These are phyloP conservation scores for Oxyruncus cristatus DNA, from an alignment of 2,113 vertebrate genomes.

Conservation along the genomic window DNA sequence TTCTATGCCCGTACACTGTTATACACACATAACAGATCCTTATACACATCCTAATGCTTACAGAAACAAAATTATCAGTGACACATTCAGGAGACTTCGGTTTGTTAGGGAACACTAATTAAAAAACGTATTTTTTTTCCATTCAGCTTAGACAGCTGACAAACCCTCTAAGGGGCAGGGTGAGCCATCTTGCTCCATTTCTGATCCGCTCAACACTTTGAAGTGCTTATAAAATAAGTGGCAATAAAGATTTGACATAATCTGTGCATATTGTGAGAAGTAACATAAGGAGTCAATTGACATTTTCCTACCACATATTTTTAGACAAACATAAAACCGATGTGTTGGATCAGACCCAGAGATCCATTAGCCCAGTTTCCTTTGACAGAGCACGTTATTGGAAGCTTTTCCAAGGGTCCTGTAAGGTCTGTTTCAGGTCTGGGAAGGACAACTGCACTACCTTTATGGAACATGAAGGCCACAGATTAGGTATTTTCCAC, in stretches of 20 bases:
- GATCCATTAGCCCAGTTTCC: conserved; percentile 33
- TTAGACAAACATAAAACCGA: not conserved
- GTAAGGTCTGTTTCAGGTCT: not conserved
- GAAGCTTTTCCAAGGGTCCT: not conserved
- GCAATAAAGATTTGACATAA: not conserved
- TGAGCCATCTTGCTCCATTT: not conserved
- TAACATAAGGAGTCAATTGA: conserved; percentile 30
- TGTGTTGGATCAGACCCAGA: conserved; percentile 29
- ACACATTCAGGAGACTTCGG: not conserved
- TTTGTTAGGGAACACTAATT: not conserved
- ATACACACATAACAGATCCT: not conserved
- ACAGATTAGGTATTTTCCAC: not conserved
- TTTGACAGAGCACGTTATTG: not conserved
- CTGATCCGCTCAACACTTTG: not conserved
- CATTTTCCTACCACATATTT: conserved; percentile 17
- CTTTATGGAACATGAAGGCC: not conserved
- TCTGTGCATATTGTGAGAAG: not conserved
- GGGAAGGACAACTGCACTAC: not conserved
- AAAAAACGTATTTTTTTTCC: not conserved
- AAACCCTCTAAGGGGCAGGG: not conserved
- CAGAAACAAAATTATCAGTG: not conserved
- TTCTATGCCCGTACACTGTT: not conserved
- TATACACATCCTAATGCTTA: not conserved
- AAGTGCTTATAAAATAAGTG: not conserved
- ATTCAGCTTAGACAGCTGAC: not conserved